A percentile compares a stretch with the other conserved stretches of the same genome.
Conservation (phyloP, 1,140 invertebrate genomes). For the Probaryconus sp. region DNA sequence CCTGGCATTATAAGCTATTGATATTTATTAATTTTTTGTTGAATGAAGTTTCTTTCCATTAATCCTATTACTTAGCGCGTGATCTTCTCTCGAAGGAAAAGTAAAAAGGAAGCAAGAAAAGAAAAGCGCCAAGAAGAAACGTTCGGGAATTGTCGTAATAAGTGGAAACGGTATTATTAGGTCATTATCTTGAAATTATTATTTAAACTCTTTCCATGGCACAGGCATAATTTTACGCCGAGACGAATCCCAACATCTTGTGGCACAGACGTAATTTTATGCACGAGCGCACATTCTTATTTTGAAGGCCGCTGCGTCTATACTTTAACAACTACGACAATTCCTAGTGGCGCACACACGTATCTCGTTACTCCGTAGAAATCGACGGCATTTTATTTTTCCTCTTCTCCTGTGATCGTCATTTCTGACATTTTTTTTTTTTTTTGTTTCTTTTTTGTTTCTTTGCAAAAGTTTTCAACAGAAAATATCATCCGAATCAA, state of each 20-base stretch:
- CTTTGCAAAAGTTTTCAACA: no score
- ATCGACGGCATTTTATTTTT: conserved; percentile 29
- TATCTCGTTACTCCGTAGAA: conserved; percentile 41
- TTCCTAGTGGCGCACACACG: conserved; percentile 25
- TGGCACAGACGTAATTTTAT: conserved; percentile 34
- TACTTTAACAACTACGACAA: conserved; percentile 45
- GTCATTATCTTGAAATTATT: conserved; percentile 42
- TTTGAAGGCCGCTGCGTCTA: conserved; percentile 47
- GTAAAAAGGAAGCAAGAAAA: conserved; percentile 12
- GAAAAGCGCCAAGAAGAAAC: conserved; percentile 22
- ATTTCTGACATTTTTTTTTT: conserved; percentile 6
- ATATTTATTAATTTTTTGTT: no score
- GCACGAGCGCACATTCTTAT: conserved; percentile 56
- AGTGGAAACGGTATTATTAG: conserved; percentile 42
- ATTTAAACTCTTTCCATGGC: conserved; percentile 47
- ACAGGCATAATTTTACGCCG: conserved; percentile 53
- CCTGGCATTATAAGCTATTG: no score
- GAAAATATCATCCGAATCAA: no score
- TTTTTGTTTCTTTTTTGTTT: no score
- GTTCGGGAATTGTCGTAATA: conserved; percentile 33
- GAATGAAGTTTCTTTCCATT: no score
- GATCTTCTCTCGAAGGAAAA: conserved; percentile 31
- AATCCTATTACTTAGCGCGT: neutral
- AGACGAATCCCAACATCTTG: conserved; percentile 42
- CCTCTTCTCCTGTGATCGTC: neutral